Conservation (phyloP, 2,797 vertebrate genomes). For the Myripristis jacobus region DNA sequence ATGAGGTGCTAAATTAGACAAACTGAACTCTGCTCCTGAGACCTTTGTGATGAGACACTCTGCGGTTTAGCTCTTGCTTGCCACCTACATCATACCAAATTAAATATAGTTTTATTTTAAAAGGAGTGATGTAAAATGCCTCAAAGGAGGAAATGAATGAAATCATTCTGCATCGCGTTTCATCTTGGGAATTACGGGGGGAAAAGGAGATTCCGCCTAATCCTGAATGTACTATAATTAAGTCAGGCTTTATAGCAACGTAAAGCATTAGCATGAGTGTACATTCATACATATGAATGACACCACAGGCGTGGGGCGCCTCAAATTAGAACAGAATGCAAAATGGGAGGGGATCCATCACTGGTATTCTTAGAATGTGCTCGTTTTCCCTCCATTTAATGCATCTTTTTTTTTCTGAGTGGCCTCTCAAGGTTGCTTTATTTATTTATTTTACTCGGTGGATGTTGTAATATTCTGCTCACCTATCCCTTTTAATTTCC, state of each 20-base stretch:
- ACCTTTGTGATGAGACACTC: background rate
- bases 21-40: slow-evolving; percentile 27
- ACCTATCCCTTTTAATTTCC: slow-evolving; percentile 8
- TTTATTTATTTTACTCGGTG: background rate
- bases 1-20: slow-evolving; percentile 38
- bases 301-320: background rate
- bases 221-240: slow-evolving; percentile 30
- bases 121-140: slow-evolving; percentile 10
- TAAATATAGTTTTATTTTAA: slow-evolving; percentile 17
- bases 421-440: slow-evolving; percentile 10
- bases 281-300: slow-evolving; percentile 35
- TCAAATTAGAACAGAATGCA: slow-evolving; percentile 33
- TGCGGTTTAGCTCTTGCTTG: background rate
- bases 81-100: slow-evolving; percentile 18
- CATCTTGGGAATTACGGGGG: slow-evolving; percentile 19
- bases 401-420: background rate
- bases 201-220: slow-evolving; percentile 24
- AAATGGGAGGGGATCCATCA: slow-evolving; percentile 18
- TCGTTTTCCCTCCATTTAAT: background rate
- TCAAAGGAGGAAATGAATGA: slow-evolving; percentile 21
- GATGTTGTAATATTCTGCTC: background rate
- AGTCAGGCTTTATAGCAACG: slow-evolving; percentile 8
- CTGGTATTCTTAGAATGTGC: slow-evolving; percentile 1
- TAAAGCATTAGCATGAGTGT: background rate
- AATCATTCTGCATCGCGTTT: slow-evolving; percentile 18